phyloP scores from a whole-genome alignment of 2,888 invertebrate genomes.

The Drosophila parthenogenetica region DNA sequence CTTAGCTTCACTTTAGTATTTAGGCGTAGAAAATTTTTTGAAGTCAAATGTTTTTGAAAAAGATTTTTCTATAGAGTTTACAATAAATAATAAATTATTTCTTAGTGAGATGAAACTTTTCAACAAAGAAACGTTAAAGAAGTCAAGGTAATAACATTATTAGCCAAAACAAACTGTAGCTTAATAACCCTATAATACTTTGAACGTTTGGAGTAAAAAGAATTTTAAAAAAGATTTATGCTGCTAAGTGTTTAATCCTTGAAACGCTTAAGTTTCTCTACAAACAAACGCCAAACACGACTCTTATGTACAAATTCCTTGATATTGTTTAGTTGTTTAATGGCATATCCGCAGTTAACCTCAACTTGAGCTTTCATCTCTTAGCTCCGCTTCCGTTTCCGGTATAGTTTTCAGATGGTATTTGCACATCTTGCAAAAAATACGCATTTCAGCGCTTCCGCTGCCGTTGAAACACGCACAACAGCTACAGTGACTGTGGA shows the following conservation, averaged over 20 bases:
- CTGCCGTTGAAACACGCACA: constrained; percentile 18
- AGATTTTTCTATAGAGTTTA: too few relatives aligned
- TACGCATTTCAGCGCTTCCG: constrained; percentile 32
- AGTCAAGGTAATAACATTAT: too few relatives aligned
- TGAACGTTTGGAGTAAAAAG: too few relatives aligned
- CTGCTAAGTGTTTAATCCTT: background rate
- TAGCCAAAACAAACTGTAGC: too few relatives aligned
- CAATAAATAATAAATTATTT: too few relatives aligned
- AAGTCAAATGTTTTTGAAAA: too few relatives aligned
- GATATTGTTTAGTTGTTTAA: constrained; percentile 53
- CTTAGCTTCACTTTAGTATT: too few relatives aligned
- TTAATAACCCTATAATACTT: too few relatives aligned
- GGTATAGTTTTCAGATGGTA: constrained; percentile 59
- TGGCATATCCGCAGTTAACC: constrained; percentile 27
- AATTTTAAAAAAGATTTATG: too few relatives aligned
- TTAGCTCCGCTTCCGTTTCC: constrained; percentile 67
- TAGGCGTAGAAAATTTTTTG: too few relatives aligned
- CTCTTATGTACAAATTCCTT: constrained; percentile 30
- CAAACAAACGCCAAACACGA: background rate
- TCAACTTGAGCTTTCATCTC: constrained; percentile 38
- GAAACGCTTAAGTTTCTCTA: background rate
- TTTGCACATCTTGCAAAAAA: constrained; percentile 33
- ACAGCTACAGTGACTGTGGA: constrained; percentile 9
- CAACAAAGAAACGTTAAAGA: too few relatives aligned
- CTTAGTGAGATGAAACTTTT: too few relatives aligned